Percentiles rank a stretch among this genome's conserved stretches.
These are phyloP conservation scores for Chrysomela aeneicollis DNA, from an alignment of 2,888 invertebrate species.

Conservation along the genomic window DNA sequence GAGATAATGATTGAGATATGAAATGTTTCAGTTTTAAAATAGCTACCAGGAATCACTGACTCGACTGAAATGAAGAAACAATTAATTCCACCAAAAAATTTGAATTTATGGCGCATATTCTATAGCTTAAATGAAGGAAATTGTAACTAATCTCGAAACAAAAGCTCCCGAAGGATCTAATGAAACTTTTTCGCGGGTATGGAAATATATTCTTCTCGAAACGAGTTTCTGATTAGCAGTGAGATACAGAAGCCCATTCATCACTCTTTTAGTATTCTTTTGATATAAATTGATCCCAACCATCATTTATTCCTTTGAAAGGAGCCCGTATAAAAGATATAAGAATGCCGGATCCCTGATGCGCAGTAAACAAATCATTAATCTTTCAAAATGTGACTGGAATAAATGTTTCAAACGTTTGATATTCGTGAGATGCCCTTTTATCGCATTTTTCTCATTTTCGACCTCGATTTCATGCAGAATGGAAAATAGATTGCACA, in stretches of 20 bases:
- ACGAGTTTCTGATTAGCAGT: conserved; percentile 20
- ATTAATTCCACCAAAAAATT: too few species aligned
- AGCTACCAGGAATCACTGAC: too few species aligned
- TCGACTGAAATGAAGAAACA: too few species aligned
- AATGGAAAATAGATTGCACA: too few species aligned
- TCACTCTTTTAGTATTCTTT: conserved; percentile 34
- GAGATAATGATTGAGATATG: too few species aligned
- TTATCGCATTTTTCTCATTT: not conserved
- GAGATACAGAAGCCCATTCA: conserved; percentile 30
- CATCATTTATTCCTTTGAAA: conserved; percentile 35
- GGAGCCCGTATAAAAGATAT: conserved; percentile 21
- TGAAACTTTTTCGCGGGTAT: not conserved
- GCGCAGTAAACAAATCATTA: not conserved
- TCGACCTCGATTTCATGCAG: too few species aligned
- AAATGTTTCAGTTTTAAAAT: too few species aligned
- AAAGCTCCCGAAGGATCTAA: not conserved
- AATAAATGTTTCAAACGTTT: not conserved
- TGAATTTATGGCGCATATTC: too few species aligned
- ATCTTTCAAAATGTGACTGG: not conserved
- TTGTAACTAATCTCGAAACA: not conserved
- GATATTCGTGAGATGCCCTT: not conserved
- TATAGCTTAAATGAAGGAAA: not conserved
- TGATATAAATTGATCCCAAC: conserved; percentile 38
- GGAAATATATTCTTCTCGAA: not conserved
- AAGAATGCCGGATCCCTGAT: not conserved